These are phyloP conservation scores for Puffinus mauretanicus DNA, from an alignment of 2,113 vertebrate species.

Conservation along the genomic window DNA sequence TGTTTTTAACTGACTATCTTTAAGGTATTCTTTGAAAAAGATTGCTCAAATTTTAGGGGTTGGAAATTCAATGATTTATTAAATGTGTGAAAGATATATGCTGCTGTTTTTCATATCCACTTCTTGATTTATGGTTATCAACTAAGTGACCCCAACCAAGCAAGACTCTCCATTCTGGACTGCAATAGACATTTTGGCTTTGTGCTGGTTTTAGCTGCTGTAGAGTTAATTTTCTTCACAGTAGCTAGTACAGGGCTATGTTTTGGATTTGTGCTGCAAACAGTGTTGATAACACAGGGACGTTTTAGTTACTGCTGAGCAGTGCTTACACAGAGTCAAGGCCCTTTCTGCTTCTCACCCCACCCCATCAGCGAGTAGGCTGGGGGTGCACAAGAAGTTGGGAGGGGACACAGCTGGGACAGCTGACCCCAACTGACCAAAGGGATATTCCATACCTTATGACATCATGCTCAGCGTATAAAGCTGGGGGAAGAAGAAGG, in stretches of 20 bases:
- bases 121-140: not conserved
- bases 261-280: not conserved
- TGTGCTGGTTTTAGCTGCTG: not conserved
- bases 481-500: not conserved
- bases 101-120: not conserved
- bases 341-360: not conserved
- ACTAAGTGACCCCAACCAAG: not conserved
- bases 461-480: not conserved
- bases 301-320: too few relatives aligned
- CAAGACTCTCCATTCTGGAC: not conserved
- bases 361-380: not conserved
- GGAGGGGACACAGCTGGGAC: not conserved
- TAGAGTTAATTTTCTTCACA: not conserved
- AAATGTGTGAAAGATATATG: accelerated
- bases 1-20: not conserved
- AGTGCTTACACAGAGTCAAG: too few relatives aligned
- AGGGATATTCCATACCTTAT: not conserved
- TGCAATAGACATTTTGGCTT: not conserved
- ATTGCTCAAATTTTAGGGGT: not conserved
- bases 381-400: too few relatives aligned
- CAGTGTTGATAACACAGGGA: not conserved
- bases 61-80: not conserved
- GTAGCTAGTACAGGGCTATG: not conserved
- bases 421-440: not conserved
- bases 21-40: not conserved